Conservation (phyloP, 2,888 invertebrate genomes). For the Stictocephala bisonia region DNA sequence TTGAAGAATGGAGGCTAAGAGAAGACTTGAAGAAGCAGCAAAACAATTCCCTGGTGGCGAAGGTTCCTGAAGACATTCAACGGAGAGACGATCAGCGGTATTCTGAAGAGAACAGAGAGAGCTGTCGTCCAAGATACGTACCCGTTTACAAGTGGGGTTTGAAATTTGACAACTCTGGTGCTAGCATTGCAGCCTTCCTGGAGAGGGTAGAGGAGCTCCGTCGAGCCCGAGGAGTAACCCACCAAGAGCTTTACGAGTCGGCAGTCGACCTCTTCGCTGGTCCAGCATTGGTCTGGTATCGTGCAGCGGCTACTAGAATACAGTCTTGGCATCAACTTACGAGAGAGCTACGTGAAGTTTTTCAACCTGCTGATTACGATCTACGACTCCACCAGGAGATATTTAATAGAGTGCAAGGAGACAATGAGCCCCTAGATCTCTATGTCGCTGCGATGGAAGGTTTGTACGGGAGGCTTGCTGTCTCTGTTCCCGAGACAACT, state of each 20-base stretch:
- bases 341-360: slow-evolving; percentile 33
- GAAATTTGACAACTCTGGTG: slow-evolving; percentile 35
- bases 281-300: slow-evolving; percentile 59
- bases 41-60: no score
- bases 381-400: slow-evolving; percentile 56
- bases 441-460: slow-evolving; percentile 55
- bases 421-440: slow-evolving; percentile 55
- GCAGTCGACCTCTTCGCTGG: slow-evolving; percentile 55
- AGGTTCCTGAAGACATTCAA: no score
- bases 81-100: no score
- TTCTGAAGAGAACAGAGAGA: no score
- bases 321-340: slow-evolving; percentile 19
- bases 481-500: not conserved
- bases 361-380: slow-evolving; percentile 55
- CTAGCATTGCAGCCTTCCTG: slow-evolving; percentile 49
- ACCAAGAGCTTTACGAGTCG: slow-evolving; percentile 50
- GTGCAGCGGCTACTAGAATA: slow-evolving; percentile 55
- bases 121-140: no score
- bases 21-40: no score
- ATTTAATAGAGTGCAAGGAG: slow-evolving; percentile 54
- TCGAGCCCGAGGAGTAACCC: slow-evolving; percentile 46
- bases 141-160: slow-evolving; percentile 50
- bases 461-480: slow-evolving; percentile 51
- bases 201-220: slow-evolving; percentile 55
- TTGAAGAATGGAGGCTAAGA: no score